A percentile compares a stretch with the other conserved stretches of the same genome.
phyloP scores from a whole-genome alignment of 2,797 vertebrate genomes.

The Pitangus sulphuratus region DNA sequence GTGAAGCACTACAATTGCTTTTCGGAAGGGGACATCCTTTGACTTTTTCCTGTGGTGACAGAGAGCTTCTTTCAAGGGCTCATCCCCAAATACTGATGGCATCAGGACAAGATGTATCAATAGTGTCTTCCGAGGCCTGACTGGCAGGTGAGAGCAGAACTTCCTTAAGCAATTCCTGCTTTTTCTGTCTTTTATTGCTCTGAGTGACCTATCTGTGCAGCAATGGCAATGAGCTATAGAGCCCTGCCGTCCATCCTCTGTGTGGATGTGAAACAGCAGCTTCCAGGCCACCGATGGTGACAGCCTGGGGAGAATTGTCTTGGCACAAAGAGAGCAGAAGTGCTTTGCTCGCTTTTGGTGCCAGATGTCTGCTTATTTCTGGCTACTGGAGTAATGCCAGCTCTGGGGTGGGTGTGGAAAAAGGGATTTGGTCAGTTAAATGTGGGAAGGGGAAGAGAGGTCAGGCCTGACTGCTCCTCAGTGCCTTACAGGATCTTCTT shows the following conservation, averaged over 20 bases:
- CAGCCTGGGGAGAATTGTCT: constrained; percentile 7
- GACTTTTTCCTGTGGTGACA: not conserved
- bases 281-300: not conserved
- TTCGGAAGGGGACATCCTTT: not conserved
- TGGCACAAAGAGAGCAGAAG: constrained; percentile 35
- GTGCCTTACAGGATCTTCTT: constrained; percentile 1
- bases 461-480: not conserved
- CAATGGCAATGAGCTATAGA: not conserved
- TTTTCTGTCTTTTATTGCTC: not conserved
- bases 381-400: not conserved
- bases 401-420: not conserved
- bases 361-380: constrained; percentile 53
- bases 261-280: not conserved
- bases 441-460: not conserved
- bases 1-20: not conserved
- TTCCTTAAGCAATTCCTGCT: not conserved
- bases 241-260: not conserved
- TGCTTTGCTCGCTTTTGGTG: not conserved
- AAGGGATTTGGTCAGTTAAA: constrained; percentile 40
- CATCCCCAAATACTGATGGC: not conserved
- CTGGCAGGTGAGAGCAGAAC: not conserved
- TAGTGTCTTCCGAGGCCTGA: not conserved
- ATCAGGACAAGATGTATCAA: not conserved
- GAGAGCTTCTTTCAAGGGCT: not conserved
- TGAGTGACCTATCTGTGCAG: not conserved